Conservation (phyloP, 2,888 invertebrate species). For the Frankliniella fusca region DNA sequence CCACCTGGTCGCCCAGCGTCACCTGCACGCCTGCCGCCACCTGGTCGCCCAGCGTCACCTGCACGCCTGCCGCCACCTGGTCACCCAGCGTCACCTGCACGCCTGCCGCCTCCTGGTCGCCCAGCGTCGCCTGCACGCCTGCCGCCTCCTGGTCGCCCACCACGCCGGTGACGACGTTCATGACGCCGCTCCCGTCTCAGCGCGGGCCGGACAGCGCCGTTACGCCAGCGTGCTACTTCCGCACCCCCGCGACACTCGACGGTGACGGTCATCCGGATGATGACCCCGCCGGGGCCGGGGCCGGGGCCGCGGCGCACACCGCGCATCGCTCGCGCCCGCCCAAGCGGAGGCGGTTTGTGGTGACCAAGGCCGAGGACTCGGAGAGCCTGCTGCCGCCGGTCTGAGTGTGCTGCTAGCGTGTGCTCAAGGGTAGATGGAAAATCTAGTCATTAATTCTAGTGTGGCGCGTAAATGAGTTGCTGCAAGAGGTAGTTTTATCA, state of each 20-base stretch:
- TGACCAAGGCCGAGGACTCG: constrained; percentile 2
- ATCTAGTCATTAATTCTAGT: background rate
- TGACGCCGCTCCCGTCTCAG: background rate
- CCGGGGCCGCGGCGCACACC: background rate
- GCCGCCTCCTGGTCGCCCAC: background rate
- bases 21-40: too few species aligned
- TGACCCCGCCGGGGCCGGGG: background rate
- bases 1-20: too few species aligned
- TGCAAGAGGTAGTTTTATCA: background rate
- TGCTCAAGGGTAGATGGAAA: background rate
- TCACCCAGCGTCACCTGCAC: background rate
- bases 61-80: background rate
- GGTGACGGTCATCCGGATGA: background rate
- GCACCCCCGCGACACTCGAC: background rate
- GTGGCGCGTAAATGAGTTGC: background rate
- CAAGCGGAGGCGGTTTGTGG: constrained; percentile 4
- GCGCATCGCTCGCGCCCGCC: background rate
- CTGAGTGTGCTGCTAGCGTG: background rate
- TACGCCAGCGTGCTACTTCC: background rate
- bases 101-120: background rate
- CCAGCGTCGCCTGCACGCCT: background rate
- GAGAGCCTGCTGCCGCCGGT: background rate
- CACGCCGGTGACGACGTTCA: background rate
- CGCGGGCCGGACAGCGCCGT: background rate
- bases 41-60: background rate